Base-by-base conservation (phyloP, 1,140 invertebrate species). In the Bombus ignitus region DNA sequence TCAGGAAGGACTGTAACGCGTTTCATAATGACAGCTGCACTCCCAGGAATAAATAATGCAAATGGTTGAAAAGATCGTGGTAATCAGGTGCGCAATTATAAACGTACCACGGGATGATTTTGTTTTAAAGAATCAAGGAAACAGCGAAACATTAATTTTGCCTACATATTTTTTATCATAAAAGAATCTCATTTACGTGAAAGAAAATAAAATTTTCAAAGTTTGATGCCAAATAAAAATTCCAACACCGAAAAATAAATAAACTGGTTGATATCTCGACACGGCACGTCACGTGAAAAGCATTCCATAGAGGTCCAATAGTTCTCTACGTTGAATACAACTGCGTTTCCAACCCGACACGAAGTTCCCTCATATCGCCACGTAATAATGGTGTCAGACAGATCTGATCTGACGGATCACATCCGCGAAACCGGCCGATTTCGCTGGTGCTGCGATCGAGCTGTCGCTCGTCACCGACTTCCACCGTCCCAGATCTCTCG, bases 401-500 rank as follows among this genome's bases (percentile, higher is more conserved):
- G 71, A 85, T 80, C 59, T 37, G 72, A 47, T 86, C 76, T 47
- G 81, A 62, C 44, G 47, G 47, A 80, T 70, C 70, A 73, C 73
- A 77, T 83, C 80, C 85, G 85, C 68, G 80, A 71, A 66, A 90
- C 77, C 53, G 35, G 39, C 62, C 76, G 72, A 82, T 84, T 84
- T 84, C 53, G 42, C 32, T 13, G 59, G 9, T 68, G 1, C 39
- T 70, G 76, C n/a, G 66, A 71, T 80, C 71, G 81, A 53, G 15
- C 32, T 65, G 81, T 65, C 66, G 75, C 28, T 81, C 82, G 80
- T 71, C 62, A 66, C 62, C 74, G 53, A 80, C 82, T 89, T 89
- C 83, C 68, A 59, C 35, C 66, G 88, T 81, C 66, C 88, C 62
- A 84, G 71, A 87, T 90, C 87, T 86, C 25, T 62, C 75, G 84